Percentiles rank a stretch among this genome's conserved stretches.
phyloP scores from a whole-genome alignment of 2,113 vertebrate genomes.

The Mormoops blainvillei region DNA sequence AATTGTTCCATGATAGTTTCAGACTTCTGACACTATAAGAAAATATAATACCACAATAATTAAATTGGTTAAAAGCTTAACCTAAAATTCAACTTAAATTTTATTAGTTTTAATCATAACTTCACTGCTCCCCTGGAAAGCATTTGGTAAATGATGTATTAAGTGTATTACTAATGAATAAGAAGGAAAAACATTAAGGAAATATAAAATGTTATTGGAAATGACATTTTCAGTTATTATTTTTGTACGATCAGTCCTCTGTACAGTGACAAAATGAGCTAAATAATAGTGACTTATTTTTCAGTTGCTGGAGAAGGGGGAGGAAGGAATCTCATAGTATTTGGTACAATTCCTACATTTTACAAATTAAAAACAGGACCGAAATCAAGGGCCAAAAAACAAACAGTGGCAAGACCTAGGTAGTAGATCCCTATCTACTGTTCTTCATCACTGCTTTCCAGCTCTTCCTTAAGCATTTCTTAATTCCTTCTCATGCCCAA shows the following conservation, averaged over 20 bases:
- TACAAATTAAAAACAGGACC: background rate
- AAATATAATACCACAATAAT: conserved; percentile 69
- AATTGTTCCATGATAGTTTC: conserved; percentile 80
- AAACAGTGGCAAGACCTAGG: background rate
- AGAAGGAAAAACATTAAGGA: conserved; percentile 8
- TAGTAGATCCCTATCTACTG: background rate
- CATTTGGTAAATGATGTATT: background rate
- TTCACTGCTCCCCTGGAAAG: conserved; percentile 13
- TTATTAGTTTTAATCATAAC: conserved; percentile 12
- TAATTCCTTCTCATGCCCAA: background rate
- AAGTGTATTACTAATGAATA: background rate
- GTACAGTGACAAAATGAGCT: background rate
- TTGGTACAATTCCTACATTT: background rate
- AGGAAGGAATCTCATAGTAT: background rate
- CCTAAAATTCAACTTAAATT: conserved; percentile 25
- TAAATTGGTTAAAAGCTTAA: conserved; percentile 36
- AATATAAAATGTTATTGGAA: background rate
- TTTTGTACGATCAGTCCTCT: background rate
- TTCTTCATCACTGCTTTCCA: background rate
- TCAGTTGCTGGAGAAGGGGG: background rate
- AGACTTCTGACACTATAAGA: conserved; percentile 85
- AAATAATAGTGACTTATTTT: background rate
- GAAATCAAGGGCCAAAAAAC: background rate
- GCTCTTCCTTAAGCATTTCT: background rate
- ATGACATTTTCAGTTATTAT: background rate